These are phyloP conservation scores for Myotis daubentonii DNA, from an alignment of 2,797 vertebrate genomes.

Conservation along the genomic window DNA sequence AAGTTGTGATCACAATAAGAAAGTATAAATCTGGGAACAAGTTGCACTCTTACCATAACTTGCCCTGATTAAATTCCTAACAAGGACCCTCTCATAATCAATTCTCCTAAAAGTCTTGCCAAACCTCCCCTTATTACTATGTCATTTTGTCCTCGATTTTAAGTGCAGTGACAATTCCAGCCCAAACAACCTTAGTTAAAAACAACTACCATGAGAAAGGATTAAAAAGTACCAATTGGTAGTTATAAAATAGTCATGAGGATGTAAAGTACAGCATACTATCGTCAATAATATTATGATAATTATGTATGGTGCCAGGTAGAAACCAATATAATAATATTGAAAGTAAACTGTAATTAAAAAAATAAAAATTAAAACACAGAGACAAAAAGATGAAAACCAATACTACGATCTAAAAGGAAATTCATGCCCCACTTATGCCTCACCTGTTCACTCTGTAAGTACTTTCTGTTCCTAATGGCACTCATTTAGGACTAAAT, in stretches of 20 bases:
- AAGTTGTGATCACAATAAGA: not conserved
- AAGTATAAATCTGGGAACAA: not conserved
- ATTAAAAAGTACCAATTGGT: not conserved
- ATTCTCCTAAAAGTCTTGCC: not conserved
- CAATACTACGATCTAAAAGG: not conserved
- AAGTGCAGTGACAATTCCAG: not conserved
- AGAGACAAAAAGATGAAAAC: not conserved
- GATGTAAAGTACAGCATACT: not conserved
- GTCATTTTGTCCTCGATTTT: not conserved
- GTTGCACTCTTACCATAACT: not conserved
- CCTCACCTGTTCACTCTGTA: not conserved
- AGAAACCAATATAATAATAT: not conserved
- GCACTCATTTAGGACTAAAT: not conserved
- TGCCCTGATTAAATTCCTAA: not conserved
- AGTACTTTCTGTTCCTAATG: not conserved
- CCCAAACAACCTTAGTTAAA: not conserved
- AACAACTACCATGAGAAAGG: not conserved
- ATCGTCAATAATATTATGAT: not conserved
- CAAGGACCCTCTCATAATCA: not conserved
- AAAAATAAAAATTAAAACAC: not conserved
- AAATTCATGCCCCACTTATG: not conserved
- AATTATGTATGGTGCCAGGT: not conserved
- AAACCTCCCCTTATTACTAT: not conserved
- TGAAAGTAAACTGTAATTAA: not conserved
- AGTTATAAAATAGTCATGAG: not conserved